Evolutionary conservation across 2,888 invertebrate species (phyloP), one percentile per base, ranked within the genome.

Genomic region (Nemotelus pantherinus): DNA sequence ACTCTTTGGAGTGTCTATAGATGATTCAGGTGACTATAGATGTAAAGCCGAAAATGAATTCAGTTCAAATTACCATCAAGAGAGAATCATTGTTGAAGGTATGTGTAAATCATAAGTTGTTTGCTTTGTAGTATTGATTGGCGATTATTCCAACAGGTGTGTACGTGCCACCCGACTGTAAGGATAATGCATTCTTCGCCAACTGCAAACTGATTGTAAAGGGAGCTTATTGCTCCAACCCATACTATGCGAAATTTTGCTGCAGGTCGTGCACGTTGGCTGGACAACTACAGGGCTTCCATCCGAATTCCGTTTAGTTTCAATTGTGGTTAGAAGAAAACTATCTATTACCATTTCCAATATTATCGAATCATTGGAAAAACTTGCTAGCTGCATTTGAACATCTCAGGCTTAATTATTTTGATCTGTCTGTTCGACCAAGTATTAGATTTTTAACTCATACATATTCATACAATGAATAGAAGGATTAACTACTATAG

Each of bases 241-340:
- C 90, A 81, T 98, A 97, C 88, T 98, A 98, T 87, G 95, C 95
- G 81, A 91, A 90, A 87, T 96, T 97, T 91, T 98, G 98, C 88
- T 98, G 98, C 88, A 91, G 93, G 85, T 96, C 97, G 2, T 98
- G 98, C 86, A 94, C 95, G 79, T 89, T 94, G 85, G 95, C 95
- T 0, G 96, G 96, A 1, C 93, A 93, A 84, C 87, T 95, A 25
- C 79, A 81, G 75, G 79, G 80, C 78, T 80, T 81, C 43, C 86
- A 86, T 82, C 85, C 86, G 48, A 86, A 86, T 81, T 83, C 83
- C 6, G 48, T 77, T 71, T 77, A 63, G 71, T 25, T n/a, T 7
- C 55, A 55, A 70, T 63, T 63, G 43, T 63, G 53, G 41, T 43
- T 70, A 70, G 70, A 70, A 70, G 4, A 70, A 70, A 53, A 53